phyloP scores from a whole-genome alignment of 2,888 invertebrate genomes.

The Eupithecia pulchellata region DNA sequence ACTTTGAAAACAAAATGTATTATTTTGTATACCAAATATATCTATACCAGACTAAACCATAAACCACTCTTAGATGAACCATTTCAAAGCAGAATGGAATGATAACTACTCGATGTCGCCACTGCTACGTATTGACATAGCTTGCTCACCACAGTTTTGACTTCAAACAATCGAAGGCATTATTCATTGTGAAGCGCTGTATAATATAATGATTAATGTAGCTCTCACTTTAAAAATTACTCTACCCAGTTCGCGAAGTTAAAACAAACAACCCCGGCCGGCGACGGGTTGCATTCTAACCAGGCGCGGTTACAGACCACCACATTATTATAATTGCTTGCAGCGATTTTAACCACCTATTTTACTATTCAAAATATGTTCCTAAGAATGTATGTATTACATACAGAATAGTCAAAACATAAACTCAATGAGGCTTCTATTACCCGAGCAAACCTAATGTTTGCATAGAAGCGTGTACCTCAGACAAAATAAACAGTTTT shows the following conservation, averaged over 20 bases:
- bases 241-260: not conserved
- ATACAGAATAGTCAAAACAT: conserved; percentile 2
- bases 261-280: no score
- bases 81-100: not conserved
- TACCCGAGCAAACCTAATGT: no score
- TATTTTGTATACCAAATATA: not conserved
- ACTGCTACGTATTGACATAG: no score
- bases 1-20: not conserved
- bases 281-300: no score
- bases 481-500: no score
- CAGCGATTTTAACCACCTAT: no score
- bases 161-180: not conserved
- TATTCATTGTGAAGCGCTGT: not conserved
- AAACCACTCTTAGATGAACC: not conserved
- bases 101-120: not conserved
- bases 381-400: not conserved
- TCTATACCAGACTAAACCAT: not conserved
- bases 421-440: no score
- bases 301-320: no score
- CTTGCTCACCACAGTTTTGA: not conserved
- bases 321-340: no score
- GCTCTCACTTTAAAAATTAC: not conserved
- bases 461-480: no score
- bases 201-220: not conserved
- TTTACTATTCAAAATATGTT: not conserved